phyloP scores from a whole-genome alignment of 2,113 vertebrate genomes.

The Spermophilus dauricus region DNA sequence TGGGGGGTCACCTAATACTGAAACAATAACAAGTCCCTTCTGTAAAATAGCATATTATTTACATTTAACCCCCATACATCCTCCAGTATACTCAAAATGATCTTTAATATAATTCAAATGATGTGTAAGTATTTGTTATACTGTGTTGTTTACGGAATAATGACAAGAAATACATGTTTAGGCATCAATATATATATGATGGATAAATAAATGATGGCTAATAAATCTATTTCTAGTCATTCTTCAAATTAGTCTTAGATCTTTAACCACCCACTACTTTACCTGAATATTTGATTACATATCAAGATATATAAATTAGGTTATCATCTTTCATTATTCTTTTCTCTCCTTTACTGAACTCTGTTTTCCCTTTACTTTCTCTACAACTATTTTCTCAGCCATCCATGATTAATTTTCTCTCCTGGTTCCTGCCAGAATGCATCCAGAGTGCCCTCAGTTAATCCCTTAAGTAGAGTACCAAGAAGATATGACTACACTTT shows the following conservation, averaged over 20 bases:
- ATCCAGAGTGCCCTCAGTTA: too few species aligned
- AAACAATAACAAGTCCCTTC: neutral
- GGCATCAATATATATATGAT: neutral
- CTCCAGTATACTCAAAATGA: neutral
- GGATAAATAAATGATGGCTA: neutral
- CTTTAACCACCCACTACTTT: neutral
- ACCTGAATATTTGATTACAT: too few species aligned
- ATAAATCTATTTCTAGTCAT: neutral
- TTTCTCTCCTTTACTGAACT: too few species aligned
- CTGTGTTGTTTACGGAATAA: too few species aligned
- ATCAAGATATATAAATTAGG: neutral
- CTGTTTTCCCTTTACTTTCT: too few species aligned
- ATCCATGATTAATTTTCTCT: too few species aligned
- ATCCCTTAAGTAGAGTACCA: too few species aligned
- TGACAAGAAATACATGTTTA: neutral
- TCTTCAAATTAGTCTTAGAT: neutral
- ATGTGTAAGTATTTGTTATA: neutral
- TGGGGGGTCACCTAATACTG: too few species aligned
- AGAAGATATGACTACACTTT: too few species aligned
- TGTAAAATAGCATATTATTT: neutral
- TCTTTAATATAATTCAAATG: neutral
- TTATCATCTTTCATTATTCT: too few species aligned
- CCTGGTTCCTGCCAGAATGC: too few species aligned
- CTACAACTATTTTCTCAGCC: too few species aligned
- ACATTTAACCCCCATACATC: neutral